phyloP scores from a whole-genome alignment of 2,113 vertebrate species.

The Xiphorhynchus elegans region DNA sequence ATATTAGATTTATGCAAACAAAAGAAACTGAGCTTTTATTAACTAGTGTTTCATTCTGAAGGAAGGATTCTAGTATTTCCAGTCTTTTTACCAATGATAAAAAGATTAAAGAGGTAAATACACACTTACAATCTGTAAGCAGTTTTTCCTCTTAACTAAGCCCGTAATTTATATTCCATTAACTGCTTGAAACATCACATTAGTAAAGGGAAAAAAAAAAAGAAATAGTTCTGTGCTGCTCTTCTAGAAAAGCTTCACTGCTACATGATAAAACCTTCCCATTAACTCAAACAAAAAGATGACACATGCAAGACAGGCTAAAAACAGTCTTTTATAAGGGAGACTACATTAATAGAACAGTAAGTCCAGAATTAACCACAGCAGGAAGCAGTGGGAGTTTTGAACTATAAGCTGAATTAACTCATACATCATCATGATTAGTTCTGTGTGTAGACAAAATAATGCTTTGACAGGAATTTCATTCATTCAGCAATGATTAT shows the following conservation, averaged over 20 bases:
- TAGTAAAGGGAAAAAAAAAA: background rate
- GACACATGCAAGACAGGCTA: background rate
- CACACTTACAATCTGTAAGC: background rate
- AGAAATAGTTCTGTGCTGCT: background rate
- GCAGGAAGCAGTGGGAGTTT: constrained; percentile 48
- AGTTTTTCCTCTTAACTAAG: background rate
- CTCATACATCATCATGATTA: background rate
- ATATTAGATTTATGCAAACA: background rate
- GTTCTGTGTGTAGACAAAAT: background rate
- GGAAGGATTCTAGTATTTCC: background rate
- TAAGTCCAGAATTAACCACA: constrained; percentile 45
- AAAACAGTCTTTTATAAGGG: background rate
- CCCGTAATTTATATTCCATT: background rate
- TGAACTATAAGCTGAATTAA: constrained; percentile 26
- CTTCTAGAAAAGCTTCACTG: background rate
- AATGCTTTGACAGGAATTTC: constrained; percentile 10
- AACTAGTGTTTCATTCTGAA: background rate
- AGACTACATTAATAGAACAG: constrained; percentile 26
- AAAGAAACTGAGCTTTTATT: background rate
- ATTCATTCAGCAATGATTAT: background rate
- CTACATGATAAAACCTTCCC: background rate
- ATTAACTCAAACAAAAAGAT: constrained; percentile 10
- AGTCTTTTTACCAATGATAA: background rate
- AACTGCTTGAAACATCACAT: background rate
- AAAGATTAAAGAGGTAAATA: background rate